phyloP scores from a whole-genome alignment of 2,888 invertebrate species.

The Empis stercorea region DNA sequence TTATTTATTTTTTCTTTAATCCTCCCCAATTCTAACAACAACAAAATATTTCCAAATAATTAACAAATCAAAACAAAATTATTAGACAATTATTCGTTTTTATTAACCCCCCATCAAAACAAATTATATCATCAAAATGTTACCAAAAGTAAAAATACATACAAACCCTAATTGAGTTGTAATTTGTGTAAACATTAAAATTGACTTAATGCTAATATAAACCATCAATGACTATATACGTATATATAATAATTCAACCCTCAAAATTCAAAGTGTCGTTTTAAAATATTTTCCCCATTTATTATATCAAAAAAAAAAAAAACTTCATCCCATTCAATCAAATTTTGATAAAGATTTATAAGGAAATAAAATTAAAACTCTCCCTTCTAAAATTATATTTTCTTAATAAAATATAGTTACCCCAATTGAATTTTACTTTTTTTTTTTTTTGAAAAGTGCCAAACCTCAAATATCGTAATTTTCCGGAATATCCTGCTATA shows the following conservation, averaged over 20 bases:
- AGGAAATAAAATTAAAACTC: too few species aligned
- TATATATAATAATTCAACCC: slow-evolving; percentile 4
- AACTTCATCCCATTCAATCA: slow-evolving; percentile 8
- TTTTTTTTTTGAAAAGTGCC: slow-evolving; percentile 16
- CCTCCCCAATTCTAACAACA: too few species aligned
- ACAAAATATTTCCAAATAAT: too few species aligned
- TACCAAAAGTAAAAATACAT: too few species aligned
- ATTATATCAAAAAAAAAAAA: neutral
- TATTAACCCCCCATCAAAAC: too few species aligned
- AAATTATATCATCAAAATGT: too few species aligned
- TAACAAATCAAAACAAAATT: neutral
- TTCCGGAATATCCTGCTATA: slow-evolving; percentile 15
- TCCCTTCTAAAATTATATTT: too few species aligned
- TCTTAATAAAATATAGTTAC: slow-evolving; percentile 14
- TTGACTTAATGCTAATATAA: slow-evolving; percentile 20
- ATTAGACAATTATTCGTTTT: neutral
- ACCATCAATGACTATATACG: neutral
- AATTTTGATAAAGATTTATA: too few species aligned
- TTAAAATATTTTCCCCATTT: too few species aligned
- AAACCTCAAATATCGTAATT: slow-evolving; percentile 21
- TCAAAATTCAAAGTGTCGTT: slow-evolving; percentile 1
- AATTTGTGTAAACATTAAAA: slow-evolving; percentile 22
- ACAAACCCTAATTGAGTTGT: slow-evolving; percentile 18
- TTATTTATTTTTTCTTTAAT: too few species aligned
- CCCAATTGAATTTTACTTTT: slow-evolving; percentile 12